phyloP scores from a whole-genome alignment of 2,797 vertebrate genomes.

The Mycteria americana region DNA sequence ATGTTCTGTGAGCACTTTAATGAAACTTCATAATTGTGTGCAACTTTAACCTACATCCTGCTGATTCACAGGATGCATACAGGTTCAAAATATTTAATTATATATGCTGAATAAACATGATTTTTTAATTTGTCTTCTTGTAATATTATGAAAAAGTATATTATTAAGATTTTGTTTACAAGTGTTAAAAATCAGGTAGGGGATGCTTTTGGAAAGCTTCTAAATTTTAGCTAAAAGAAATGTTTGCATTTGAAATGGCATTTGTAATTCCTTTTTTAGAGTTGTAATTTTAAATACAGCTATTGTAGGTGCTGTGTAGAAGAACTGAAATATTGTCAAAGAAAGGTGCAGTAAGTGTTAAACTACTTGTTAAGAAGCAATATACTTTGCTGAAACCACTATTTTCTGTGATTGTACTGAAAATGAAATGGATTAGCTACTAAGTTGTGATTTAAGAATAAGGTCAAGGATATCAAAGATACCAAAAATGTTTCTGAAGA shows the following conservation, averaged over 20 bases:
- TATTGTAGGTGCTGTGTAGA: background rate
- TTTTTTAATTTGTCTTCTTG: background rate
- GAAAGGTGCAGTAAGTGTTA: background rate
- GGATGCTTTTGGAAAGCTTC: background rate
- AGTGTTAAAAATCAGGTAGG: background rate
- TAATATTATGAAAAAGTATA: background rate
- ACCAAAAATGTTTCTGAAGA: background rate
- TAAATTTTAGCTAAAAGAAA: background rate
- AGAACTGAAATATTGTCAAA: background rate
- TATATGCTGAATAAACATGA: background rate
- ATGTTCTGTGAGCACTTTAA: background rate
- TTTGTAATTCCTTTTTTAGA: background rate
- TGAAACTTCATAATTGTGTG: background rate
- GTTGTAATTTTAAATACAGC: background rate
- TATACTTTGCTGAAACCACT: background rate
- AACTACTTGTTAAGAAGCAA: background rate
- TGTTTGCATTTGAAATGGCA: background rate
- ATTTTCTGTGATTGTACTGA: background rate
- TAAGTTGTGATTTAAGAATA: background rate
- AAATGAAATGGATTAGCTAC: background rate
- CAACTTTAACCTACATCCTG: background rate
- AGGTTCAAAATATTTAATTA: background rate
- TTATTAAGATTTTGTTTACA: background rate
- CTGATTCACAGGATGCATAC: background rate
- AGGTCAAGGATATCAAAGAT: background rate